Conservation (phyloP, 2,797 vertebrate species). For the Tauraco hartlaubi region DNA sequence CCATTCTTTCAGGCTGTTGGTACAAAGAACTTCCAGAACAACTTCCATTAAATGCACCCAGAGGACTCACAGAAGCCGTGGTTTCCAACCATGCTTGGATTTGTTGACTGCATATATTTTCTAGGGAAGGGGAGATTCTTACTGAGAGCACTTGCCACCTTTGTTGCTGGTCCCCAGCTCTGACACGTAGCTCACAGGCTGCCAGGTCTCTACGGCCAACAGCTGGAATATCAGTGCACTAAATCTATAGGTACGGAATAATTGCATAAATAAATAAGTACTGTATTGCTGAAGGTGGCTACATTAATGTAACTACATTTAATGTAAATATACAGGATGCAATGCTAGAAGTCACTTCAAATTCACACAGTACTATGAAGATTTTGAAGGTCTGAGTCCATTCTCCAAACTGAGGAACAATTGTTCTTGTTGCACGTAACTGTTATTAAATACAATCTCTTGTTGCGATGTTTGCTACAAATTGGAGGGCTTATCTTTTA, state of each 20-base stretch:
- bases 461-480: accelerated
- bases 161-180: not conserved
- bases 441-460: not conserved
- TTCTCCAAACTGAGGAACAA: not conserved
- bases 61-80: accelerated
- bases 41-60: not conserved
- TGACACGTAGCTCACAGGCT: not conserved
- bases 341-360: not conserved
- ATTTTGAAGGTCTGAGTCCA: not conserved
- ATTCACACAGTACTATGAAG: not conserved
- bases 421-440: not conserved
- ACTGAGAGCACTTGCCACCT: accelerated
- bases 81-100: accelerated
- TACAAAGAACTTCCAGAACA: not conserved
- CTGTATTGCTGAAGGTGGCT: not conserved
- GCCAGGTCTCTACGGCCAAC: not conserved
- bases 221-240: not conserved
- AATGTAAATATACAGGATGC: not conserved
- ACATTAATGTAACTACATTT: not conserved
- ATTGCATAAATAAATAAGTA: not conserved
- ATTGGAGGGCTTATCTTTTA: not conserved
- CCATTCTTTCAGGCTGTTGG: not conserved
- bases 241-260: not conserved
- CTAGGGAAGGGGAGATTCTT: not conserved
- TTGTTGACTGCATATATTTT: accelerated